Evolutionary conservation across 2,888 invertebrate species (phyloP).

Genomic region (Drosophila tripunctata): DNA sequence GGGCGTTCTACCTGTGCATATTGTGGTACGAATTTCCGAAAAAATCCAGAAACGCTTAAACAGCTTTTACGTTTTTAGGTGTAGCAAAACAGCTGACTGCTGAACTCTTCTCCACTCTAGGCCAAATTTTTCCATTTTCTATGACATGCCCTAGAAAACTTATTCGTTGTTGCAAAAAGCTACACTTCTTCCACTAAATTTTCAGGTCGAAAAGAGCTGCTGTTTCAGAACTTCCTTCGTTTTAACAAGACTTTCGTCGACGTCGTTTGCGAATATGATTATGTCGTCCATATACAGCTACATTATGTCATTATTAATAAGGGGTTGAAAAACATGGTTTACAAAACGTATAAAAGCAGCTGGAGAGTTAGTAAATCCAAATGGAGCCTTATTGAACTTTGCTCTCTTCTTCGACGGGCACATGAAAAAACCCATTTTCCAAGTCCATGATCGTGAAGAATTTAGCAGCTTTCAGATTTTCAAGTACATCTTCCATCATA

Average conservation of each 20-base stretch:
- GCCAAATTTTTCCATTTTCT: not conserved
- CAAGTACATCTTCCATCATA: conserved; percentile 7
- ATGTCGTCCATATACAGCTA: not conserved
- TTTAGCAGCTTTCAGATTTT: conserved; percentile 3
- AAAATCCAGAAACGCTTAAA: not conserved
- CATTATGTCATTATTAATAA: not conserved
- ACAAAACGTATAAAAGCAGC: conserved; percentile 23
- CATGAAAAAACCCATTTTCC: conserved; percentile 7
- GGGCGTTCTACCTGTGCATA: not conserved
- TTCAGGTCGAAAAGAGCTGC: not conserved
- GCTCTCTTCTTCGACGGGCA: conserved; percentile 1
- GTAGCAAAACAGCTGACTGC: not conserved
- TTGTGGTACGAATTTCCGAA: not conserved
- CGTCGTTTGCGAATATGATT: not conserved
- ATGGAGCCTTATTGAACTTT: conserved; percentile 22
- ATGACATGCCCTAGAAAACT: not conserved
- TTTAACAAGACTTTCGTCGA: not conserved
- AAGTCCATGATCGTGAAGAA: conserved; percentile 2
- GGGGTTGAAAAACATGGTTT: conserved; percentile 19
- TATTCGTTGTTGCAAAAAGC: not conserved
- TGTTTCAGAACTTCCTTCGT: not conserved
- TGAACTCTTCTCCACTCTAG: too few relatives aligned
- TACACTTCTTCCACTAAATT: not conserved
- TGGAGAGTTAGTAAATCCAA: conserved; percentile 22
- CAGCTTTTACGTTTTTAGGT: too few relatives aligned